phyloP scores from a whole-genome alignment of 2,888 invertebrate species.

The Capitulum mitella region DNA sequence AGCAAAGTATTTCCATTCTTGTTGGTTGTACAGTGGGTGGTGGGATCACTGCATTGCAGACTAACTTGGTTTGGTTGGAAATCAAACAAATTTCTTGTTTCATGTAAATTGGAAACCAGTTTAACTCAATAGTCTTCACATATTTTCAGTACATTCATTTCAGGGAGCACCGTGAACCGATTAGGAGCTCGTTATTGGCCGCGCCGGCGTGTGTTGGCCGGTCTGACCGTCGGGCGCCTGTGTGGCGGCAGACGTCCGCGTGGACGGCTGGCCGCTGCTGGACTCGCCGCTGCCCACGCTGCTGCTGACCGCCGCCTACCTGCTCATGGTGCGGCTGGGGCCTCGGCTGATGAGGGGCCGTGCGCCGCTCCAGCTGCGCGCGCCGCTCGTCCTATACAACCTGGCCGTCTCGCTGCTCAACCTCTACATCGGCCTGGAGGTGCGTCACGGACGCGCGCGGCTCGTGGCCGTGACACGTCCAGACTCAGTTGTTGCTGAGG shows the following conservation, averaged over 20 bases:
- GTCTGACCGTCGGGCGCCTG: neutral
- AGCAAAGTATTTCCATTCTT: too few species aligned
- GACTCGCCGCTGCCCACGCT: slow-evolving; percentile 70
- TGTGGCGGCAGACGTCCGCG: slow-evolving; percentile 56
- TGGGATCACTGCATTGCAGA: too few species aligned
- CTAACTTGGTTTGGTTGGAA: too few species aligned
- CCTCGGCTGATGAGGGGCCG: slow-evolving; percentile 72
- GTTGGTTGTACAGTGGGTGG: too few species aligned
- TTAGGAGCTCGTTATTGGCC: neutral
- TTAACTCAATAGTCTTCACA: neutral
- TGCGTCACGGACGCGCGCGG: slow-evolving; percentile 42
- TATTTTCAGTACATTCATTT: neutral
- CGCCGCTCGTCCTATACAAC: slow-evolving; percentile 77
- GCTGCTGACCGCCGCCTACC: slow-evolving; percentile 60
- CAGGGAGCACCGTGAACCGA: rapidly evolving
- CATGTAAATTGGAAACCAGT: too few species aligned
- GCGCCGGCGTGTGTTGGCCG: too few species aligned
- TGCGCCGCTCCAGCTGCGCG: slow-evolving; percentile 64
- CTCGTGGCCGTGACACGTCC: too few species aligned
- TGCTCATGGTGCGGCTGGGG: slow-evolving; percentile 68
- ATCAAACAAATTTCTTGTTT: too few species aligned
- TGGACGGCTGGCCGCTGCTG: slow-evolving; percentile 76
- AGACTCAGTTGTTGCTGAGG: too few species aligned
- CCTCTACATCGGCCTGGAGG: slow-evolving; percentile 72
- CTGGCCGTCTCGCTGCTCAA: slow-evolving; percentile 73